Evolutionary conservation across 2,888 invertebrate genomes (phyloP).

Genomic region (Podotricha telesiphe): DNA sequence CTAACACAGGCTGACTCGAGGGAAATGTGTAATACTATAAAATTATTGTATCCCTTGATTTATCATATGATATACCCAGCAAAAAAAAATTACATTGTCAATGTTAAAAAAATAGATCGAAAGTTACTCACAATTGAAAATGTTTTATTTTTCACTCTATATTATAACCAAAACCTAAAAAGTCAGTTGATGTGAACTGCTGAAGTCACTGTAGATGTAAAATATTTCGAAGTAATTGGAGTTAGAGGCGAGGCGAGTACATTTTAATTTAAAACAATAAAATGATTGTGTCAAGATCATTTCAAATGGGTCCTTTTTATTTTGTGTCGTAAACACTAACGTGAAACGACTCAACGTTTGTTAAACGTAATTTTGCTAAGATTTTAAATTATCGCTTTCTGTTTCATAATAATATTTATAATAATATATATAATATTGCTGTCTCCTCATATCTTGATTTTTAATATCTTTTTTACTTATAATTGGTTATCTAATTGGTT

Average conservation of each 20-base stretch:
- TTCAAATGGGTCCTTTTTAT: conserved; percentile 35
- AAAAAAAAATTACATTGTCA: no score
- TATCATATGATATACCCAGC: no score
- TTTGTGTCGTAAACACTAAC: conserved; percentile 41
- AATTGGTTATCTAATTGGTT: conserved; percentile 33
- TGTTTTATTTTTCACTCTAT: no score
- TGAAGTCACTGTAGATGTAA: background rate
- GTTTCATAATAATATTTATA: conserved; percentile 27
- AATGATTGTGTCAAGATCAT: conserved; percentile 32
- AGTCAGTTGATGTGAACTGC: no score
- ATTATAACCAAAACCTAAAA: no score
- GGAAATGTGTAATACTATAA: conserved; percentile 8
- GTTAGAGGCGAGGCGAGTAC: background rate
- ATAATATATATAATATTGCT: conserved; percentile 30
- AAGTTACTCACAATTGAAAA: no score
- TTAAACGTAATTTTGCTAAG: conserved; percentile 46
- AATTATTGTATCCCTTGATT: background rate
- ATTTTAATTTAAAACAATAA: conserved; percentile 25
- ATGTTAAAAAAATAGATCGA: no score
- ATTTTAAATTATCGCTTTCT: conserved; percentile 28
- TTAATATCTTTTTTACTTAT: conserved; percentile 32
- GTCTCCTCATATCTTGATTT: conserved; percentile 33
- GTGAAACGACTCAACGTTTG: conserved; percentile 44
- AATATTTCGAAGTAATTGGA: conserved; percentile 3
- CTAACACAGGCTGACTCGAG: conserved; percentile 5